Base-by-base conservation (phyloP, 1,140 invertebrate species). In the Lordiphosa collinella region DNA sequence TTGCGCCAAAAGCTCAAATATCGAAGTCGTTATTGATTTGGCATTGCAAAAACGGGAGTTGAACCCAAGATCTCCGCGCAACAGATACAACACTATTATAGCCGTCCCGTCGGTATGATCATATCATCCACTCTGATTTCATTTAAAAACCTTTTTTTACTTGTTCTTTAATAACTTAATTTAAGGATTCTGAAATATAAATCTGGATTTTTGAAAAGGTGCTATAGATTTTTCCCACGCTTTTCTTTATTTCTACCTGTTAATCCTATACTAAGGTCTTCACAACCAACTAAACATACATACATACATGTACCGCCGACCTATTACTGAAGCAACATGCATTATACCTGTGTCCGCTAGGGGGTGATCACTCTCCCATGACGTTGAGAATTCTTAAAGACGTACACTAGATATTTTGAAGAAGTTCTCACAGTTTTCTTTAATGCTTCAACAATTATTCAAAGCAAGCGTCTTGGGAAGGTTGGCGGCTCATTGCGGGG, bases 361-460 rank as follows among this genome's bases (percentile, higher is more conserved):
- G 56, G 25, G 63, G 68, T 75, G 64, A 37, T 68, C 56, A 76
- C 69, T 76, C 69, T 73, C 64, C 72, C 72, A 75, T 69, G 60
- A 75, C 69, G 59, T 48, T 68, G 64, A 29, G 43, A 61, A 61
- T 37, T 73, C 53, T 64, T 56, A 9, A 71, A 74, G 57, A 59
- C 47, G 50, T 32, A 62, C 57, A 25, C 41, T 48, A 63, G 47
- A 60, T 36, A 49, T 59, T 52, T 49, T 55, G 37, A 62, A 71
- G 55, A 69, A 55, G 65, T 72, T 72, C 60, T 59, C 60, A 72
- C 54, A 65, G 60, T 67, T 62, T 67, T 66, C 57, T 71, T 71
- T 63, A 67, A 67, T 62, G 67, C 63, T 57, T 66, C 66, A 66
- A 51, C 66, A 66, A 66, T 65, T 73, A 60, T 62, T 70, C 38